Percentiles rank a stretch among this genome's conserved stretches.
Evolutionary conservation across 2,888 invertebrate species (phyloP).

Genomic region (Protonemura montana): DNA sequence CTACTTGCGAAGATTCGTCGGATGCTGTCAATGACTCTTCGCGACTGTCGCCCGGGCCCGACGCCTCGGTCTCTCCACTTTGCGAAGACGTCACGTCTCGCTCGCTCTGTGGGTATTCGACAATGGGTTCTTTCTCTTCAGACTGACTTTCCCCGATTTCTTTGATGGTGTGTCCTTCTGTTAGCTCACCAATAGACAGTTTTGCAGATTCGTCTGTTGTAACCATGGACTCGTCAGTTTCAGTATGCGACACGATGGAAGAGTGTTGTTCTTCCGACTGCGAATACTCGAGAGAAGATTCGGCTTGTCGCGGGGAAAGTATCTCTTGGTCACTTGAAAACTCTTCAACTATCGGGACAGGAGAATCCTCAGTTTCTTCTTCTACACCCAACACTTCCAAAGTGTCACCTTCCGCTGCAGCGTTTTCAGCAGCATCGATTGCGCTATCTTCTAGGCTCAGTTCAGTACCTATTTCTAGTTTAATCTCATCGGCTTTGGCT

Average conservation of each 20-base stretch:
- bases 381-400: background rate
- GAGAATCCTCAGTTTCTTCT: background rate
- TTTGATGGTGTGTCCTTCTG: background rate
- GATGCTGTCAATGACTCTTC: constrained; percentile 28
- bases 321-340: background rate
- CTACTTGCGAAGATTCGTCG: constrained; percentile 17
- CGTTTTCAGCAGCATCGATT: background rate
- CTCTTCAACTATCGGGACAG: background rate
- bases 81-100: constrained; percentile 33
- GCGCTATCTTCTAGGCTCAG: background rate
- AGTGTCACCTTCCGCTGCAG: too few relatives aligned
- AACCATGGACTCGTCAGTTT: background rate
- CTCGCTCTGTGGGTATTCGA: constrained; percentile 20
- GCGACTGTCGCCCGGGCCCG: background rate
- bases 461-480: background rate
- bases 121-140: background rate
- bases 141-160: background rate
- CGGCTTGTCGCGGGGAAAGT: background rate
- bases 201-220: background rate
- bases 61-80: constrained; percentile 33
- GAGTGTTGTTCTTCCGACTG: constrained; percentile 21
- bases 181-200: background rate
- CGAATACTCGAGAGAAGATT: background rate
- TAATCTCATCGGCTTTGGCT: background rate
- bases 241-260: background rate